Percentiles rank a stretch among this genome's conserved stretches.
phyloP scores from a whole-genome alignment of 1,140 invertebrate genomes.

The Antheraea pernyi region DNA sequence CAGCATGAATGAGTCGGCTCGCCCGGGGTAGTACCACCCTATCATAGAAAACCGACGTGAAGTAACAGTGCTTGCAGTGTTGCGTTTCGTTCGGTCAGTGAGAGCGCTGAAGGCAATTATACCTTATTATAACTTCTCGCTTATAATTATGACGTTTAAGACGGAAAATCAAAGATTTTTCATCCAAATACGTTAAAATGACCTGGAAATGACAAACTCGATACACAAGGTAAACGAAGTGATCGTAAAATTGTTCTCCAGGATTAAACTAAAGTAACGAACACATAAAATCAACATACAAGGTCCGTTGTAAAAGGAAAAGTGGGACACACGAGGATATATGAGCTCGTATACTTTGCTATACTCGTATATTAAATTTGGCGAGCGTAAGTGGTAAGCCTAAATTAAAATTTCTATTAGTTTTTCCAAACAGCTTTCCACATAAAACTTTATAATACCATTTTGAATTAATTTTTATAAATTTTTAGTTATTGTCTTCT shows the following conservation, averaged over 20 bases:
- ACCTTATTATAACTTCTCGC: too few relatives aligned
- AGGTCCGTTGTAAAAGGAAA: neutral
- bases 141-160: too few relatives aligned
- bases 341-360: neutral
- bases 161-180: neutral
- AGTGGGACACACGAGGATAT: neutral
- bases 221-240: neutral
- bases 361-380: neutral
- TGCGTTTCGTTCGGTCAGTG: too few relatives aligned
- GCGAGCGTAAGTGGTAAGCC: too few relatives aligned
- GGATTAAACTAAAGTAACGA: neutral
- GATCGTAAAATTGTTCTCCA: neutral
- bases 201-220: neutral
- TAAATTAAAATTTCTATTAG: neutral
- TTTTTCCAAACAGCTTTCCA: neutral
- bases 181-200: neutral
- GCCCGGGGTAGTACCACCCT: too few relatives aligned
- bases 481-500: neutral
- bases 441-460: too few relatives aligned
- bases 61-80: too few relatives aligned
- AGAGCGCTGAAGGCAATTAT: too few relatives aligned
- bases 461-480: too few relatives aligned
- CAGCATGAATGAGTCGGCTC: too few relatives aligned
- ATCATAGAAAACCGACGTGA: too few relatives aligned
- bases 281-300: conserved; percentile 1